Percentiles rank a stretch among this genome's conserved stretches.
These are phyloP conservation scores for Ciconia stormi DNA, from an alignment of 2,113 vertebrate species.

Conservation along the genomic window DNA sequence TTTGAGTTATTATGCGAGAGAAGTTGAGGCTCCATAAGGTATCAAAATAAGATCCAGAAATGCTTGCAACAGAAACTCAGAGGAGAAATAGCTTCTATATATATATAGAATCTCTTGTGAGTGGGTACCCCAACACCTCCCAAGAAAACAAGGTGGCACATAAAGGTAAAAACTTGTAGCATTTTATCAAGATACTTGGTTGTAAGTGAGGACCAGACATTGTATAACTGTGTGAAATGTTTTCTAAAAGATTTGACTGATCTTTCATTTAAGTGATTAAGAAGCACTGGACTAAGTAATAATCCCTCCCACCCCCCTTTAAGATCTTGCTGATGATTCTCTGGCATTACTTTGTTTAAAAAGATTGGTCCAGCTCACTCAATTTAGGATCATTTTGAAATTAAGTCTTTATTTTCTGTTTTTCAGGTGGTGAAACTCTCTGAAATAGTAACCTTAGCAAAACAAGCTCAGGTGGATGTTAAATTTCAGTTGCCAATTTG, in stretches of 20 bases:
- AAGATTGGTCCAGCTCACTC: not conserved
- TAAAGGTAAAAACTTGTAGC: not conserved
- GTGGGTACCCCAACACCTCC: not conserved
- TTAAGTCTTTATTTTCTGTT: conserved; percentile 20
- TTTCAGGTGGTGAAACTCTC: conserved; percentile 95
- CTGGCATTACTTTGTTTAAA: not conserved
- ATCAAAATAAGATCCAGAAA: not conserved
- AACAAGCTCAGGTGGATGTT: conserved; percentile 95
- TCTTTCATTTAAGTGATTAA: not conserved
- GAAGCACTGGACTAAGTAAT: not conserved
- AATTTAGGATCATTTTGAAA: not conserved
- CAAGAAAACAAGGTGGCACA: not conserved
- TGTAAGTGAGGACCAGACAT: not conserved
- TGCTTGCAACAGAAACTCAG: not conserved
- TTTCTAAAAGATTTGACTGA: not conserved
- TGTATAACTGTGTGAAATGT: not conserved
- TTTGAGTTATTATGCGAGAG: not conserved
- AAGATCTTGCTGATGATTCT: not conserved
- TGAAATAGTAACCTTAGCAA: conserved; percentile 93
- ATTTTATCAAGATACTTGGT: not conserved
- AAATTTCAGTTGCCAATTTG: conserved; percentile 97
- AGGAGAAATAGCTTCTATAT: not conserved
- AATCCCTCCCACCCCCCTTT: not conserved
- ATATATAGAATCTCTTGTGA: not conserved
- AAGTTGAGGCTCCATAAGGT: not conserved